Conservation (phyloP, 1,140 invertebrate genomes). For the Calliopsis andreniformis region DNA sequence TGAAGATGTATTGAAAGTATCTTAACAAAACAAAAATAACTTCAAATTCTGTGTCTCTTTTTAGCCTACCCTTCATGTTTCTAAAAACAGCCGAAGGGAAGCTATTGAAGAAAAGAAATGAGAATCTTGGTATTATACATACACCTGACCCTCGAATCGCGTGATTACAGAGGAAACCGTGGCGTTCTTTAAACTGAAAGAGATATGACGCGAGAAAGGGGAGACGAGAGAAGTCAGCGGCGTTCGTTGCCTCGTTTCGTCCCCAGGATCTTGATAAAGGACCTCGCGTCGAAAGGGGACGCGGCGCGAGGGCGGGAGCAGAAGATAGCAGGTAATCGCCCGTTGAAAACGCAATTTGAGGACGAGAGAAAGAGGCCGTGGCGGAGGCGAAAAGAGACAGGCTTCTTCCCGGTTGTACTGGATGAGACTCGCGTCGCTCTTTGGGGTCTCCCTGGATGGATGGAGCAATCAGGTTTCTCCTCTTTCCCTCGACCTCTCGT, state of each 20-base stretch:
- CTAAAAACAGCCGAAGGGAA: too few species aligned
- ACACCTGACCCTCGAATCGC: too few species aligned
- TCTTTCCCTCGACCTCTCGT: constrained; percentile 11
- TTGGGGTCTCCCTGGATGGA: constrained; percentile 38
- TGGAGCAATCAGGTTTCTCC: constrained; percentile 38
- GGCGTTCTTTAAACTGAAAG: not conserved
- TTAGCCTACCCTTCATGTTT: too few species aligned
- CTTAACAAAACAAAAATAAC: too few species aligned
- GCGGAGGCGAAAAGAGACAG: not conserved
- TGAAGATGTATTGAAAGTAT: too few species aligned
- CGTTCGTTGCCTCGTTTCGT: constrained; percentile 13
- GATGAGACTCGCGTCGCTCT: constrained; percentile 37
- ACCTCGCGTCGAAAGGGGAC: constrained; percentile 17
- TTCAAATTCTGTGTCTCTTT: too few species aligned
- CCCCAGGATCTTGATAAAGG: constrained; percentile 41
- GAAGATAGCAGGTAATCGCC: constrained; percentile 55
- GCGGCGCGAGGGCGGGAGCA: not conserved
- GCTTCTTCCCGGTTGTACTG: not conserved
- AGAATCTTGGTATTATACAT: too few species aligned
- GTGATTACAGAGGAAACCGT: not conserved
- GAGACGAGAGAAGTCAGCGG: not conserved
- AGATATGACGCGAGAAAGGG: constrained; percentile 22
- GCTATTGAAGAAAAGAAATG: too few species aligned
- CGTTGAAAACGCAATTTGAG: constrained; percentile 62
- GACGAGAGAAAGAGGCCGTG: constrained; percentile 21